Evolutionary conservation across 1,140 invertebrate species (phyloP).

Genomic region (Gonioctena quinquepunctata): DNA sequence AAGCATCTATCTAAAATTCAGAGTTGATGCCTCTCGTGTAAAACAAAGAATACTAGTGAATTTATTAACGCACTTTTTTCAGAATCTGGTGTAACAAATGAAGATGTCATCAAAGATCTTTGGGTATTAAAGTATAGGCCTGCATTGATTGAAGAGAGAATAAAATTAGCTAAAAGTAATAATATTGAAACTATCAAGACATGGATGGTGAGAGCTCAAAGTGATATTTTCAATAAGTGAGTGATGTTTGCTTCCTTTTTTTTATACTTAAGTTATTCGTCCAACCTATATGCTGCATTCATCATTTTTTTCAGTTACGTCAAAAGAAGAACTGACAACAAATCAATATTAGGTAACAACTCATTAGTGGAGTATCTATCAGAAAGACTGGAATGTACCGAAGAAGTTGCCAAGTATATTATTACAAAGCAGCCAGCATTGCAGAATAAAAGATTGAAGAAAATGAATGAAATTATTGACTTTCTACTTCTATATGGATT

Average conservation of each 20-base stretch:
- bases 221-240: conserved; percentile 55
- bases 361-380: conserved; percentile 57
- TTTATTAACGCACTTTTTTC: too few relatives aligned
- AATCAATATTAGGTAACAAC: conserved; percentile 55
- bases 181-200: conserved; percentile 59
- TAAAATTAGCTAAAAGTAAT: conserved; percentile 53
- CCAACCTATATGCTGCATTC: neutral
- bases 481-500: conserved; percentile 58
- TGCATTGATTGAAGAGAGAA: conserved; percentile 50
- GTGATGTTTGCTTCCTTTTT: conserved; percentile 6
- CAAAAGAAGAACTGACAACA: conserved; percentile 54
- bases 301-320: conserved; percentile 52
- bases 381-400: conserved; percentile 55
- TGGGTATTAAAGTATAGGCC: conserved; percentile 59
- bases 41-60: too few relatives aligned
- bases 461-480: conserved; percentile 60
- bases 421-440: conserved; percentile 57
- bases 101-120: conserved; percentile 58
- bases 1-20: too few relatives aligned
- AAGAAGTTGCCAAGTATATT: conserved; percentile 51
- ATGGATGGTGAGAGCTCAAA: conserved; percentile 61
- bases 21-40: too few relatives aligned
- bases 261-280: neutral
- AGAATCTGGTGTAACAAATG: conserved; percentile 53
- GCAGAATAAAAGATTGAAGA: conserved; percentile 56